Conservation (phyloP, 2,113 vertebrate genomes). For the Eptesicus fuscus region DNA sequence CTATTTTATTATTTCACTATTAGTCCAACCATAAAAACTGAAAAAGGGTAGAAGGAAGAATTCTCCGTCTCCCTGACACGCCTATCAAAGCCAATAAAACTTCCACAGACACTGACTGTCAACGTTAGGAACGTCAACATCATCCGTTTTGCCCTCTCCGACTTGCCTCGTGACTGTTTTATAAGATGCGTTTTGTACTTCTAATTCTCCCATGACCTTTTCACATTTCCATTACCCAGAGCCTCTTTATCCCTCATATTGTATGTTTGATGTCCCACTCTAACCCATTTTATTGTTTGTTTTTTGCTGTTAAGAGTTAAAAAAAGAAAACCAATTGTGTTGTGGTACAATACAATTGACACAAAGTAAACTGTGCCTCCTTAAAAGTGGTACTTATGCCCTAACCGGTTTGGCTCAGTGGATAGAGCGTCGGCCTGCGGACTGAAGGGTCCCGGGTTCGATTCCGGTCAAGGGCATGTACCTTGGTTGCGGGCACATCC, state of each 20-base stretch:
- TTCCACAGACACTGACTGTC: not conserved
- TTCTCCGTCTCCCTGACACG: not conserved
- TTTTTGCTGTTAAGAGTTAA: not conserved
- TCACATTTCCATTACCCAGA: not conserved
- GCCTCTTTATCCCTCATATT: not conserved
- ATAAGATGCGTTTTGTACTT: not conserved
- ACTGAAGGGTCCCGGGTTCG: too few relatives aligned
- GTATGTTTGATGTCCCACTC: not conserved
- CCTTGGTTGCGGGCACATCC: too few relatives aligned
- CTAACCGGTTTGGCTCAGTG: too few relatives aligned
- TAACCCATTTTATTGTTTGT: not conserved
- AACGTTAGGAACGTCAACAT: not conserved
- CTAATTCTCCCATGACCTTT: not conserved
- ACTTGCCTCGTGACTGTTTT: not conserved
- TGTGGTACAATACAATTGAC: not conserved
- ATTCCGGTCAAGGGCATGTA: too few relatives aligned
- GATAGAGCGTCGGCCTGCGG: too few relatives aligned
- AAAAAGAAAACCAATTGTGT: not conserved
- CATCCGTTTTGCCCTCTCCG: not conserved
- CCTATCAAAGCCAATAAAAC: conserved; percentile 1
- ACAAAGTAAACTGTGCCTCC: not conserved
- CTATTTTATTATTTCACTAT: not conserved
- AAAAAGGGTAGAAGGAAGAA: not conserved
- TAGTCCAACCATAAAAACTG: not conserved
- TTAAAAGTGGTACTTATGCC: not conserved